Conservation (phyloP, 2,888 invertebrate genomes). For the Hoplodrina blanda region DNA sequence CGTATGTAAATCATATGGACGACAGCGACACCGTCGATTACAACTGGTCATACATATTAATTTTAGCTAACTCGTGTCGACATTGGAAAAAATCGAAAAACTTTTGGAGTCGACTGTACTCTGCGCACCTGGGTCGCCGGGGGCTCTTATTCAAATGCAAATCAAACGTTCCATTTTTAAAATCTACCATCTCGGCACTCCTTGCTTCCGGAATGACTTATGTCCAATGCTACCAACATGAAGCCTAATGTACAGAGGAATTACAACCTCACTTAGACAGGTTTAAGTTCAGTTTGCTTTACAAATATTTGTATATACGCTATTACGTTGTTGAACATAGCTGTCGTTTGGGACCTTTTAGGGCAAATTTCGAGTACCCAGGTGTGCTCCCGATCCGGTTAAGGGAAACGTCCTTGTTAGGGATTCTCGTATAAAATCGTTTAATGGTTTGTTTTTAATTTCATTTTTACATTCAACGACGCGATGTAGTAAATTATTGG, state of each 20-base stretch:
- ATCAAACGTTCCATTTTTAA: slow-evolving; percentile 91
- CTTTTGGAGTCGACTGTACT: slow-evolving; percentile 84
- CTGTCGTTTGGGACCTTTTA: slow-evolving; percentile 90
- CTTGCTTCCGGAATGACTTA: slow-evolving; percentile 89
- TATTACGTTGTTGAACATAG: slow-evolving; percentile 62
- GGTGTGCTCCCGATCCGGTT: slow-evolving; percentile 91
- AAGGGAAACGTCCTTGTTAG: slow-evolving; percentile 90
- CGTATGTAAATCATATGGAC: slow-evolving; percentile 75
- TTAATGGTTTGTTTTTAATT: slow-evolving; percentile 91
- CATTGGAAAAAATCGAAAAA: slow-evolving; percentile 75
- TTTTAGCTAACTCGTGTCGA: slow-evolving; percentile 68
- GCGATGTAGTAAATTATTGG: slow-evolving; percentile 85
- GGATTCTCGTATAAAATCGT: slow-evolving; percentile 89
- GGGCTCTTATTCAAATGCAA: slow-evolving; percentile 91
- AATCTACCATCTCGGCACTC: slow-evolving; percentile 90
- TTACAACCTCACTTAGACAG: slow-evolving; percentile 59
- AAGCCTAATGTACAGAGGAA: slow-evolving; percentile 63
- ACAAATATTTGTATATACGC: slow-evolving; percentile 62
- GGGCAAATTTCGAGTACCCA: slow-evolving; percentile 89
- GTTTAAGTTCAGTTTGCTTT: slow-evolving; percentile 61
- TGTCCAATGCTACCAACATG: slow-evolving; percentile 83
- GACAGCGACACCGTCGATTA: slow-evolving; percentile 77
- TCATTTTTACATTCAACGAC: slow-evolving; percentile 86
- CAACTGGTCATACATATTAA: slow-evolving; percentile 84
- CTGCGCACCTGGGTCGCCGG: slow-evolving; percentile 89